Evolutionary conservation across 2,888 invertebrate species (phyloP), one percentile per base, ranked within the genome.

Genomic region (Microplitis manilae): DNA sequence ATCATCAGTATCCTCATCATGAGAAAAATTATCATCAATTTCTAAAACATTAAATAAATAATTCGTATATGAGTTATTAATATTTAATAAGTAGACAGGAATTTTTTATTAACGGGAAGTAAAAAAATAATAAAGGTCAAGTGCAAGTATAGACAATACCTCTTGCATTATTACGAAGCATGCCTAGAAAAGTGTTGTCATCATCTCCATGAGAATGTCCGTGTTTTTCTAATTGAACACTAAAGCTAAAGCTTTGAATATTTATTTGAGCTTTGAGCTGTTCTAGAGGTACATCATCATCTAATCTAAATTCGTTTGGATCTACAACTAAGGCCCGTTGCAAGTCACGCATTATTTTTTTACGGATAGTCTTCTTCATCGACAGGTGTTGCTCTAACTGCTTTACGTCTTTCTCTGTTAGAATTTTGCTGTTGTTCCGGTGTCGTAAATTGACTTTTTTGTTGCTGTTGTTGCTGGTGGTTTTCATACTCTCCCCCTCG

Each of bases 321-420:
- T 94, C 94, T 86, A 94, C 94, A 84, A 94, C 94, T 88, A 94
- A 94, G 65, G 93, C 93, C 88, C 95, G 95, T 86, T 95, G 94
- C 83, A 96, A 91, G 89, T 95, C 95, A 50, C 96, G 92, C 95
- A 95, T 96, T 87, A 96, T 95, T 90, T 95, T 95, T 91, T 95
- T 95, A 83, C 95, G 91, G 83, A 96, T 95, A 17, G 95, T 96
- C 88, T 96, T 96, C 91, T 96, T 96, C 96, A 96, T 96, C 87
- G 95, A 95, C 85, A 96, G 92, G 89, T 96, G 95, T 83, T 95
- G 91, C 87, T 96, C 96, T 64, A 96, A 90, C 20, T 95, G 95
- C 85, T 94, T 94, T 65, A 94, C 94, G 87, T 94, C 94, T 72
- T 93, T 93, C 85, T 94, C 94, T 13, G 92, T 91, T 83, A 93